phyloP scores from a whole-genome alignment of 2,888 invertebrate species.

The Drosophila neonasuta region DNA sequence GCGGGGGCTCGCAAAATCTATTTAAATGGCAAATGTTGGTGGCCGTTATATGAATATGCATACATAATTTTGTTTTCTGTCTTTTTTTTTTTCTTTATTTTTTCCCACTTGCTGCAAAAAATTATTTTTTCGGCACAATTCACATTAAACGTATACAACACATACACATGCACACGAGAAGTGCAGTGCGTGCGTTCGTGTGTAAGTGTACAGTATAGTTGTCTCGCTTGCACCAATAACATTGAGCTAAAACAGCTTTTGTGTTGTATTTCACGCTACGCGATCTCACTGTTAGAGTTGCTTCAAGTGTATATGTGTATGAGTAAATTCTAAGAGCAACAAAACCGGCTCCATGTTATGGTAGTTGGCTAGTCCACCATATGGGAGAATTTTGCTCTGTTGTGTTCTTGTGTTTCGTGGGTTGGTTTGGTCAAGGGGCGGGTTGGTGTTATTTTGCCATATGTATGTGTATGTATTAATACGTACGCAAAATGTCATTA shows the following conservation, averaged over 20 bases:
- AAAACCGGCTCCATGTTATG: constrained; percentile 34
- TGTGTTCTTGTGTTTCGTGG: neutral
- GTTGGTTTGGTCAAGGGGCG: neutral
- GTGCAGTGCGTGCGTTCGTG: constrained; percentile 15
- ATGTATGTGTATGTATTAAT: neutral
- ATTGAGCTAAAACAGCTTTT: constrained; percentile 4
- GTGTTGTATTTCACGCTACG: constrained; percentile 12
- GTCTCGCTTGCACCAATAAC: constrained; percentile 43
- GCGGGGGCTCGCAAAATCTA: neutral
- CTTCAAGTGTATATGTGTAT: neutral
- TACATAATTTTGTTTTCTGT: constrained; percentile 6
- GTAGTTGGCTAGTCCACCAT: constrained; percentile 11
- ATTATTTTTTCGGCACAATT: constrained; percentile 12
- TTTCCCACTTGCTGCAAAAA: neutral
- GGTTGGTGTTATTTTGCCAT: constrained; percentile 1
- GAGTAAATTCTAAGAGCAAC: neutral
- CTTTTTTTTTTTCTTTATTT: constrained; percentile 1
- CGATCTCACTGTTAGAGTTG: constrained; percentile 2
- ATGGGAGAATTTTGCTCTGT: constrained; percentile 15
- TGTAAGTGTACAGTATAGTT: constrained; percentile 25
- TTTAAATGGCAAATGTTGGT: neutral
- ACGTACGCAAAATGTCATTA: constrained; percentile 9
- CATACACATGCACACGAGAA: constrained; percentile 2
- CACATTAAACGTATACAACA: neutral
- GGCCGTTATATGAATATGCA: neutral